phyloP scores from a whole-genome alignment of 2,113 vertebrate genomes.

The Mellivora capensis region DNA sequence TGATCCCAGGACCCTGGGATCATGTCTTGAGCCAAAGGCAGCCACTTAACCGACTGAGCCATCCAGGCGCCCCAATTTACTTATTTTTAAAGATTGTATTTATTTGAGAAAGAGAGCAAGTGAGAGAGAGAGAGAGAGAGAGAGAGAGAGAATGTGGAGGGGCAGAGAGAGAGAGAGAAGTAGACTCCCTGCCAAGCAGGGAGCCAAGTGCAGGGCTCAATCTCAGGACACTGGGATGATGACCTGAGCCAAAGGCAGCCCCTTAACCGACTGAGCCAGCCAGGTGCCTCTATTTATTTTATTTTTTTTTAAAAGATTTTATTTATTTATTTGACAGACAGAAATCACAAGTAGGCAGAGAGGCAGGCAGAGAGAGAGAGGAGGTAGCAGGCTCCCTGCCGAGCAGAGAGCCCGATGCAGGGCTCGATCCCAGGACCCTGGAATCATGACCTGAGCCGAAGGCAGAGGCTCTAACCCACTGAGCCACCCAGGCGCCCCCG shows the following conservation, averaged over 20 bases:
- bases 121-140: too few species aligned
- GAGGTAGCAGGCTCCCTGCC: neutral
- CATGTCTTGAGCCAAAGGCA: too few species aligned
- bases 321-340: too few species aligned
- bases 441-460: neutral
- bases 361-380: neutral
- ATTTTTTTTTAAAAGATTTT: too few species aligned
- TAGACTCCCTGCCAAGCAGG: neutral
- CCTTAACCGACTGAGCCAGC: neutral
- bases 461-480: neutral
- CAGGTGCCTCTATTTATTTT: neutral
- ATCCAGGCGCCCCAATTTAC: neutral
- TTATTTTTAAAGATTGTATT: neutral
- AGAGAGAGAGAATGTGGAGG: neutral
- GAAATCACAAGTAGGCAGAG: too few species aligned
- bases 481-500: neutral
- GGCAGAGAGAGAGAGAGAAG: neutral
- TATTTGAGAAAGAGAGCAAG: neutral
- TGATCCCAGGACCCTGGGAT: too few species aligned
- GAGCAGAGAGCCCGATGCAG: neutral
- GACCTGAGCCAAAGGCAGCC: neutral
- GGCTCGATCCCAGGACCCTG: neutral
- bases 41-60: too few species aligned
- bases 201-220: neutral
- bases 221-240: neutral